Conservation (phyloP, 2,113 vertebrate genomes). For the Salvator merianae region DNA sequence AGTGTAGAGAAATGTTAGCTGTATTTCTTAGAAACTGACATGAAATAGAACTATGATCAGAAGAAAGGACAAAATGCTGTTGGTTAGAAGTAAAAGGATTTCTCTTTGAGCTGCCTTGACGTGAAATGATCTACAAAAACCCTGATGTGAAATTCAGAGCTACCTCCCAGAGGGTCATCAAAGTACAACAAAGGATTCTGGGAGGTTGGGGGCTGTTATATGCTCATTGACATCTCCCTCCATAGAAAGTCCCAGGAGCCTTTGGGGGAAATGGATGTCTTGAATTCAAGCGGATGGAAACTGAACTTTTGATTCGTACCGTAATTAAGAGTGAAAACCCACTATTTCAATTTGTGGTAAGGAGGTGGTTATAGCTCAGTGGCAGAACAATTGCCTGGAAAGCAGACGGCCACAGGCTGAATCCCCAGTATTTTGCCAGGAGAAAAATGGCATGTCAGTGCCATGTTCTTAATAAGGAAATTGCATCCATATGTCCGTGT, state of each 20-base stretch:
- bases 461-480: too few relatives aligned
- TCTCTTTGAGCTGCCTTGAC: not conserved
- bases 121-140: not conserved
- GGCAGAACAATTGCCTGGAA: too few relatives aligned
- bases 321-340: too few relatives aligned
- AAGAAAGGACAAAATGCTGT: not conserved
- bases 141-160: conserved; percentile 29
- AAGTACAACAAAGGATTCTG: conserved; percentile 37
- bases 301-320: not conserved
- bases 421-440: too few relatives aligned
- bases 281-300: not conserved
- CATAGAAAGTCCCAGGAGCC: not conserved
- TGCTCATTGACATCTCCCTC: conserved; percentile 15
- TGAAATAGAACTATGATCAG: not conserved
- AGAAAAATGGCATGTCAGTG: too few relatives aligned
- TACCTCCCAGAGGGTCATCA: conserved; percentile 35
- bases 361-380: too few relatives aligned
- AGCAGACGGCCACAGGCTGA: too few relatives aligned
- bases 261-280: not conserved
- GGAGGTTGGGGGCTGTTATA: conserved; percentile 10
- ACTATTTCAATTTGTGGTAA: not conserved
- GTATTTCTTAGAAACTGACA: not conserved
- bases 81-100: not conserved
- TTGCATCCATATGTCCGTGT: too few relatives aligned
- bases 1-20: conserved; percentile 11